Evolutionary conservation across 1,140 invertebrate genomes (phyloP), one percentile per base, ranked within the genome.

Genomic region (Aphelinus atriplicis): DNA sequence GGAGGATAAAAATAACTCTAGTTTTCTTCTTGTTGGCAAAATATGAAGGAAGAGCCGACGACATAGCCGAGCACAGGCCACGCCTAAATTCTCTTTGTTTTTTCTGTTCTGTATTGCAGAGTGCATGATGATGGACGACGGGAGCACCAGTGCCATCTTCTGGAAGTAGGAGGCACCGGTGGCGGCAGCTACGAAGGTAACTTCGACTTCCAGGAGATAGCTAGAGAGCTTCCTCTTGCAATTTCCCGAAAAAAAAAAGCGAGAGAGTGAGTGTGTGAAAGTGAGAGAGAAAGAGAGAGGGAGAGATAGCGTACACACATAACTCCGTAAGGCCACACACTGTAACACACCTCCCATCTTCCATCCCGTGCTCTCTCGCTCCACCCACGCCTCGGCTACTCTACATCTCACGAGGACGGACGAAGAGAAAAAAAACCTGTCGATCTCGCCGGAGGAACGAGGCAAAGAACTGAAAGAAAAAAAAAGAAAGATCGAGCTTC

Each of bases 91-190:
- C 57, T 76, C 74, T 76, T 76, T 65, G 68, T 84, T 84, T 82
- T 84, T 89, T 90, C 87, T 90, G 86, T 90, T 91, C 88, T 90
- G 86, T 88, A 90, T 91, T 90, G 81, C 90, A 76, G 90, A 91
- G 88, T 89, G 88, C 88, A 89, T 90, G 88, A 90, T 88, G 89
- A 90, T 88, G 89, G 87, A 88, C 85, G 88, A 88, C 87, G 86
- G 86, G 86, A 88, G 89, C 87, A 87, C 87, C 88, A 87, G 89
- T 88, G 89, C 86, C 87, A 88, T 89, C 88, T 89, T 89, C 89
- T 90, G 89, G 90, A 90, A 90, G 90, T 91, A 90, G 90, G 90
- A 89, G 89, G 86, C 87, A 88, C 87, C 87, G 84, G 86, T 88
- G 85, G 84, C 85, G 80, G 85, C 86, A 77, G 87, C 87, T 88